Conservation (phyloP, 2,113 vertebrate genomes). For the Acrocephalus arundinaceus region DNA sequence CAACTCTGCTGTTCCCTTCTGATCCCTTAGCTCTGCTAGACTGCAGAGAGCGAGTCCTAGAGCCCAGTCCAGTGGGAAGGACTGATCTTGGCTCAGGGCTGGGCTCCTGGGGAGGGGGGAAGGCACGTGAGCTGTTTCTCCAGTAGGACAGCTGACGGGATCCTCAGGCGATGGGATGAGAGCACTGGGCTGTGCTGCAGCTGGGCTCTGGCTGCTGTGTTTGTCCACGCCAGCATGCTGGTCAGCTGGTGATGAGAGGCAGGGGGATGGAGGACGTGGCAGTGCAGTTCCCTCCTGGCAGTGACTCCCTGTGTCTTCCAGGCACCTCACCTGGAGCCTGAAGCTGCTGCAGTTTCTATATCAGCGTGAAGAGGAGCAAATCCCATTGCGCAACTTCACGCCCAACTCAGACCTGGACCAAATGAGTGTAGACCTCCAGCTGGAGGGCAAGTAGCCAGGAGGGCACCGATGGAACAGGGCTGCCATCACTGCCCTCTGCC, state of each 20-base stretch:
- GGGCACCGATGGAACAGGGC: rapidly evolving
- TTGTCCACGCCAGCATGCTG: background rate
- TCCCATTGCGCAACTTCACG: constrained; percentile 85
- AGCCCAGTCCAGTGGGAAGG: background rate
- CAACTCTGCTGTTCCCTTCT: background rate
- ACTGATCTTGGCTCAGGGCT: background rate
- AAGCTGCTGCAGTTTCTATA: constrained; percentile 88
- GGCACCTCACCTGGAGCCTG: constrained; percentile 94
- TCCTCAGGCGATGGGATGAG: background rate
- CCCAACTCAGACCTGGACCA: constrained; percentile 88
- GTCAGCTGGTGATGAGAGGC: background rate
- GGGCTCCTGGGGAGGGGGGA: background rate
- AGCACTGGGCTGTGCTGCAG: background rate
- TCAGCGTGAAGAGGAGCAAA: constrained; percentile 83
- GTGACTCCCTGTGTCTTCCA: constrained; percentile 30
- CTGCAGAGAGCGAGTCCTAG: rapidly evolving
- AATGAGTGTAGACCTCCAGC: constrained; percentile 85
- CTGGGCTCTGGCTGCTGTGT: background rate
- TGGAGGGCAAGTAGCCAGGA: constrained; percentile 81
- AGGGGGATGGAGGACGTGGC: background rate
- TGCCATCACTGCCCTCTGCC: background rate
- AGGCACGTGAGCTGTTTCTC: background rate
- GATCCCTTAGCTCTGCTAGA: background rate
- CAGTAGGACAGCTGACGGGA: background rate
- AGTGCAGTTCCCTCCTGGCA: background rate